Conservation (phyloP, 2,797 vertebrate species). For the Intellagama lesueurii region DNA sequence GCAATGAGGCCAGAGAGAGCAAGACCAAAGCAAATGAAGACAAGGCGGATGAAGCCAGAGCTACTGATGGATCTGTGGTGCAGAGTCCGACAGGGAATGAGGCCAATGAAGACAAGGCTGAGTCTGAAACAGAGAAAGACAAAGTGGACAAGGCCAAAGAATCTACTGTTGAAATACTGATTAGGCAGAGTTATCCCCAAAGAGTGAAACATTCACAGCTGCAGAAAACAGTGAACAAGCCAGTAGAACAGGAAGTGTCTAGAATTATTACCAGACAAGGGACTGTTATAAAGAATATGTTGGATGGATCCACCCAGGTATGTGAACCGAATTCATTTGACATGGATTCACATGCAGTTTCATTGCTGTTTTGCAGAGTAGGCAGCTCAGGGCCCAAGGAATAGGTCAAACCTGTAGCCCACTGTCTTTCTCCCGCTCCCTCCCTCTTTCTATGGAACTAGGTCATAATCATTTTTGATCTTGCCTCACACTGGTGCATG, state of each 20-base stretch:
- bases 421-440: neutral
- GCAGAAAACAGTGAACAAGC: slow-evolving; percentile 48
- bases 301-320: slow-evolving; percentile 90
- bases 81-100: neutral
- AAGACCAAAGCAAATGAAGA: neutral
- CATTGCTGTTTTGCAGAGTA: neutral
- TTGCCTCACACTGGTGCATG: neutral
- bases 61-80: neutral
- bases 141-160: slow-evolving; percentile 27
- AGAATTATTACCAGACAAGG: slow-evolving; percentile 87
- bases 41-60: neutral
- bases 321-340: slow-evolving; percentile 1
- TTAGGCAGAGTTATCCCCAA: slow-evolving; percentile 87
- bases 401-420: no score
- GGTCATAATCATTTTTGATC: neutral
- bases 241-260: slow-evolving; percentile 80
- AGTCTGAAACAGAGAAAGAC: neutral
- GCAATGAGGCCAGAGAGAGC: neutral
- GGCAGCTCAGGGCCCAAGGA: neutral
- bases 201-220: slow-evolving; percentile 68
- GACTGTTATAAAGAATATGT: slow-evolving; percentile 86
- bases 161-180: slow-evolving; percentile 72
- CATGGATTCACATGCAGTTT: neutral
- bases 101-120: slow-evolving; percentile 17
- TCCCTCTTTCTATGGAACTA: neutral